Evolutionary conservation across 2,113 vertebrate genomes (phyloP).

Genomic region (Pteruthius melanotis): DNA sequence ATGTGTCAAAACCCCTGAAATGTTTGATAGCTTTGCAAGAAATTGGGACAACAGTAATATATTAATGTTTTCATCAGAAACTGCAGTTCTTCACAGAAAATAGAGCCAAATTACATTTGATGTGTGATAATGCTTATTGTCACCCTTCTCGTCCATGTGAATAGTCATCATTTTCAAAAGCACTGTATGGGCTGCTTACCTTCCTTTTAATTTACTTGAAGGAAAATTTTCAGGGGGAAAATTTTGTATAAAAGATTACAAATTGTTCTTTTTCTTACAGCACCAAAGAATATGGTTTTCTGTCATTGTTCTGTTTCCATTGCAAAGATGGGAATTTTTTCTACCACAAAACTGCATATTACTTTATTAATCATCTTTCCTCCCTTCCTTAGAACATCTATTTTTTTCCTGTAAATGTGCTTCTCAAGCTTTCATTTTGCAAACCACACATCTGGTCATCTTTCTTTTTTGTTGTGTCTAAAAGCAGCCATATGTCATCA

Average conservation of each 20-base stretch:
- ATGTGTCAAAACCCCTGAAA: background rate
- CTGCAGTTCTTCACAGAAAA: background rate
- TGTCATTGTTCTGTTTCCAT: background rate
- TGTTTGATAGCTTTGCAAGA: background rate
- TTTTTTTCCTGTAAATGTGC: slow-evolving; percentile 18
- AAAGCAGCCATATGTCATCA: slow-evolving; percentile 61
- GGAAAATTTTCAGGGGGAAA: background rate
- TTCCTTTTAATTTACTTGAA: background rate
- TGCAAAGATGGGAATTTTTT: background rate
- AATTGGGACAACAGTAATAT: background rate
- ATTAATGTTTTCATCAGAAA: background rate
- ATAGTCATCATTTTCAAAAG: background rate
- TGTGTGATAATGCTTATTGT: background rate
- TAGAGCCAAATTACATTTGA: background rate
- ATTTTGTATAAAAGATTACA: background rate
- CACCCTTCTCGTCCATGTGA: background rate
- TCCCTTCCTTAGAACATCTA: slow-evolving; percentile 4
- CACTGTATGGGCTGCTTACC: background rate
- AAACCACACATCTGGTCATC: slow-evolving; percentile 61
- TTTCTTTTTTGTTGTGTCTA: slow-evolving; percentile 48
- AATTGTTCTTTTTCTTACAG: background rate
- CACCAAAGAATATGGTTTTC: background rate
- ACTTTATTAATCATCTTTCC: slow-evolving; percentile 47
- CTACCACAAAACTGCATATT: background rate
- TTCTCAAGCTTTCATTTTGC: slow-evolving; percentile 31